These are phyloP conservation scores for Pristionchus mayeri DNA, from an alignment of 2,888 invertebrate species.

Conservation along the genomic window DNA sequence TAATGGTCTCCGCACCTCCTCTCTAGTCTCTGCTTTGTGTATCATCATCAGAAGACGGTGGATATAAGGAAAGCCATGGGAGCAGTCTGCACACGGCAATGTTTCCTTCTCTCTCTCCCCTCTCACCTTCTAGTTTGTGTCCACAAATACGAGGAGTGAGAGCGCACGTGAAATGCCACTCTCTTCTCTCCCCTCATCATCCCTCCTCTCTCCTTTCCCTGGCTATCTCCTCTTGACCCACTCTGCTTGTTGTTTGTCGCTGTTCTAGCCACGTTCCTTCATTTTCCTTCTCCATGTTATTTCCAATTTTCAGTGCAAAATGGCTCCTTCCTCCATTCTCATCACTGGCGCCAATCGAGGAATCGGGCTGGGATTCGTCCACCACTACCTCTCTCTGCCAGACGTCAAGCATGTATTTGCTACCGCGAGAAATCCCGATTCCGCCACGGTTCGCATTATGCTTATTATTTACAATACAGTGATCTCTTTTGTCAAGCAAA, in stretches of 20 bases:
- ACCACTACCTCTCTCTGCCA: slow-evolving; percentile 52
- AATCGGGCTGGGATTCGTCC: slow-evolving; percentile 59
- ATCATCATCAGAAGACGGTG: background rate
- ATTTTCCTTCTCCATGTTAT: background rate
- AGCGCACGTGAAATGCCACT: background rate
- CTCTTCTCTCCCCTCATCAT: background rate
- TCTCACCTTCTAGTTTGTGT: background rate
- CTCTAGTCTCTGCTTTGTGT: background rate
- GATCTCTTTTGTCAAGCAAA: no score
- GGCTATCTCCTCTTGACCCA: background rate
- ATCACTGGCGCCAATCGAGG: slow-evolving; percentile 63
- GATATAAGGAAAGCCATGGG: background rate
- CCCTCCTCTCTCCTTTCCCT: background rate
- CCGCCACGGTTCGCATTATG: slow-evolving; percentile 49
- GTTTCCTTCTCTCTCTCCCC: background rate
- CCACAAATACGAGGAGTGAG: background rate
- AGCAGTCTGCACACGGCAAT: background rate
- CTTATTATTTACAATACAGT: no score
- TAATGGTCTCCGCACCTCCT: background rate
- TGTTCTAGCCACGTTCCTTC: background rate
- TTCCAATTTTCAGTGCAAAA: background rate
- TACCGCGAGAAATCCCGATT: slow-evolving; percentile 54
- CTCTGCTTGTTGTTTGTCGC: background rate
- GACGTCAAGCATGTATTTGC: slow-evolving; percentile 58
- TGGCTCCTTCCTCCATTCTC: slow-evolving; percentile 23